phyloP scores from a whole-genome alignment of 2,797 vertebrate genomes.

The Paratrypauchen microcephalus region DNA sequence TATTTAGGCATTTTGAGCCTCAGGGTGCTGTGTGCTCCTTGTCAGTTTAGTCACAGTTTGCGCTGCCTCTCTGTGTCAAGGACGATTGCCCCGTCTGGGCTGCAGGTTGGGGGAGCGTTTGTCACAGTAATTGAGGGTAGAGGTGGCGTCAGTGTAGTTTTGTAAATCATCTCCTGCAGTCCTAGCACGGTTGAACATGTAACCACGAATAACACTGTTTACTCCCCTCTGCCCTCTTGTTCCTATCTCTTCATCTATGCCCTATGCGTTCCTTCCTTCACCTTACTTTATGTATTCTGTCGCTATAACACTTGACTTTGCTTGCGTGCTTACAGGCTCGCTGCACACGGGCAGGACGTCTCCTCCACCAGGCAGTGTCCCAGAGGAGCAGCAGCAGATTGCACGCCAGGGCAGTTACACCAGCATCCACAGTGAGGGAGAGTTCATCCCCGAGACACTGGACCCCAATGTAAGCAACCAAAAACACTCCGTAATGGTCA shows the following conservation, averaged over 20 bases:
- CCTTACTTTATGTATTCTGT: not conserved
- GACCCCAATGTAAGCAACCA: conserved; percentile 81
- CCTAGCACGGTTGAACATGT: conserved; percentile 47
- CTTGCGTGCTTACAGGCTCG: conserved; percentile 75
- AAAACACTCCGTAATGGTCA: not conserved
- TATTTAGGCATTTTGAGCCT: not conserved
- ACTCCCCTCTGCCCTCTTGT: conserved; percentile 27
- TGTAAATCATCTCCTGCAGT: conserved; percentile 53
- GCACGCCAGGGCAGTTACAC: conserved; percentile 93
- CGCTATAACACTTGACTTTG: not conserved
- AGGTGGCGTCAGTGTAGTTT: conserved; percentile 50
- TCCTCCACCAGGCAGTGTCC: conserved; percentile 88
- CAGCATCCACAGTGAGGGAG: conserved; percentile 92
- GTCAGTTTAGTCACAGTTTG: conserved; percentile 34
- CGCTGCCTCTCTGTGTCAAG: conserved; percentile 48
- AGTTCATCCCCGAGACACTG: conserved; percentile 89
- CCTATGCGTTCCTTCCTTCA: not conserved
- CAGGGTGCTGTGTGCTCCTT: not conserved
- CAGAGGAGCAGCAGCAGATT: conserved; percentile 93
- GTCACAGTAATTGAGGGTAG: conserved; percentile 66
- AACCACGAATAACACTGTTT: conserved; percentile 45
- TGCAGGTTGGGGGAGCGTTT: conserved; percentile 44
- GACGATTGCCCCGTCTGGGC: conserved; percentile 38
- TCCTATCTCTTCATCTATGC: conserved; percentile 30
- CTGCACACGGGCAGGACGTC: conserved; percentile 89